These are phyloP conservation scores for Ctenodactylus gundi DNA, from an alignment of 2,113 vertebrate genomes.

Conservation along the genomic window DNA sequence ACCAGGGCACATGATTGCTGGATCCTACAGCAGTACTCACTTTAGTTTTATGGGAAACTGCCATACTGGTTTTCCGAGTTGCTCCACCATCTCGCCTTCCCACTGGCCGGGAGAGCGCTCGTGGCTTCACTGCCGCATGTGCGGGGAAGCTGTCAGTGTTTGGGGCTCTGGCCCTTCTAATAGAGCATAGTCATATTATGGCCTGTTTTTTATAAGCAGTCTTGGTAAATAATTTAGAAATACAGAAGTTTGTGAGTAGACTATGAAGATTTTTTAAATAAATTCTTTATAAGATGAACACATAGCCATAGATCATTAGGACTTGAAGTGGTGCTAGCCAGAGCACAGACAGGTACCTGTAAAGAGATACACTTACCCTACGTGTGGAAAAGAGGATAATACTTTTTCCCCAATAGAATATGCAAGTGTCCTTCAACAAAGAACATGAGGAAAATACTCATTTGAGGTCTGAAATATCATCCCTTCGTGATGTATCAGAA, in stretches of 20 bases:
- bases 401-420: slow-evolving; percentile 70
- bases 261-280: not conserved
- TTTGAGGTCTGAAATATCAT: slow-evolving; percentile 73
- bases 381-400: not conserved
- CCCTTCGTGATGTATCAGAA: slow-evolving; percentile 79
- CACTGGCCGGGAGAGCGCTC: not conserved
- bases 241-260: not conserved
- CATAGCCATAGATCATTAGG: not conserved
- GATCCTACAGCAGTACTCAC: not conserved
- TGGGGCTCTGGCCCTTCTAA: not conserved
- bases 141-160: not conserved
- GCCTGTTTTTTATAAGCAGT: not conserved
- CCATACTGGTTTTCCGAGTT: not conserved
- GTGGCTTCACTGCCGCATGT: not conserved
- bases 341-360: not conserved
- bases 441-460: slow-evolving; percentile 80
- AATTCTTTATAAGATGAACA: not conserved
- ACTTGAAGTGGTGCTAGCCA: not conserved
- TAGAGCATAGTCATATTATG: not conserved
- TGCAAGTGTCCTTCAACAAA: slow-evolving; percentile 77
- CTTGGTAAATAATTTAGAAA: slow-evolving; percentile 36
- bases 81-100: not conserved
- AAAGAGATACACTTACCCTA: not conserved
- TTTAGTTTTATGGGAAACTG: not conserved
- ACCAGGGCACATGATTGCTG: not conserved